These are phyloP conservation scores for Eilema sororculum DNA, from an alignment of 2,888 invertebrate species.

Conservation along the genomic window DNA sequence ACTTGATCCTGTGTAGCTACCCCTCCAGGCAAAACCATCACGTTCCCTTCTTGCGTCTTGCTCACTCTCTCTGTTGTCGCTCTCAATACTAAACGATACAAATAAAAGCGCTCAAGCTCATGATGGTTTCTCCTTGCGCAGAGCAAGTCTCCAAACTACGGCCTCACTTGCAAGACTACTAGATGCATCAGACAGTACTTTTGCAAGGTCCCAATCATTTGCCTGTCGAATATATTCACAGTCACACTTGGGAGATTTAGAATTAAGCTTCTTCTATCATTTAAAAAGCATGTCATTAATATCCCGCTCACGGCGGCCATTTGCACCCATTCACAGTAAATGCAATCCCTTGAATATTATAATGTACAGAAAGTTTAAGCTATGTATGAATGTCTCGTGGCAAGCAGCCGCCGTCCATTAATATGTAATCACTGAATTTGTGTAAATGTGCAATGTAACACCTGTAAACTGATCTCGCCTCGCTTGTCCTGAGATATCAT, in stretches of 20 bases:
- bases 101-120: constrained; percentile 30
- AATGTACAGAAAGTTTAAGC: constrained; percentile 2
- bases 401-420: constrained; percentile 66
- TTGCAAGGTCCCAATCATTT: constrained; percentile 82
- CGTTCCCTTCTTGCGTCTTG: constrained; percentile 36
- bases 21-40: constrained; percentile 59
- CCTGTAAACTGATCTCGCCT: constrained; percentile 83
- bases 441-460: constrained; percentile 85
- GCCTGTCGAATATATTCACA: constrained; percentile 81
- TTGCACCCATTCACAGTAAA: constrained; percentile 55
- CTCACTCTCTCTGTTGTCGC: background rate
- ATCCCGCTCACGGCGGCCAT: constrained; percentile 70
- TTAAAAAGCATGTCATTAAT: constrained; percentile 83
- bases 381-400: constrained; percentile 42
- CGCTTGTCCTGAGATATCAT: constrained; percentile 86
- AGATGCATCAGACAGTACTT: constrained; percentile 74
- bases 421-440: constrained; percentile 77
- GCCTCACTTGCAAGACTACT: constrained; percentile 82
- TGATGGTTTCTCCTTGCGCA: constrained; percentile 56
- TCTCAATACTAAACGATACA: background rate
- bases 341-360: constrained; percentile 28
- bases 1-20: constrained; percentile 52
- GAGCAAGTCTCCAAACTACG: constrained; percentile 71
- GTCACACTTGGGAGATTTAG: constrained; percentile 83
- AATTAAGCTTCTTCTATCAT: constrained; percentile 84